Conservation (phyloP, 2,888 invertebrate genomes). For the Chesias legatella region DNA sequence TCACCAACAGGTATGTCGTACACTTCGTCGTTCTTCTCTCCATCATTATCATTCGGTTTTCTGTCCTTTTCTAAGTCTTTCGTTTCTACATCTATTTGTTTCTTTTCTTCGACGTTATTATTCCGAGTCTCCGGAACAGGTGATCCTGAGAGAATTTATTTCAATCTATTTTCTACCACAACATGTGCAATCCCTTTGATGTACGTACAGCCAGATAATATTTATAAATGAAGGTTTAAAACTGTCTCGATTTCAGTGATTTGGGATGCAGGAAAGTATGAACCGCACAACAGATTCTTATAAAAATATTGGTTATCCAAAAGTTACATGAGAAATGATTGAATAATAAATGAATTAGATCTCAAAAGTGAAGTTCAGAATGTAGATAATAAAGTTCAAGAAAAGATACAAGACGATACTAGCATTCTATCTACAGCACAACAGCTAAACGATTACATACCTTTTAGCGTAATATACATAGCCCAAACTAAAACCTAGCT, state of each 20-base stretch:
- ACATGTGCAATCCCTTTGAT: constrained; percentile 6
- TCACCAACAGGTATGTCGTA: constrained; percentile 76
- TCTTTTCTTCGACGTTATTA: constrained; percentile 62
- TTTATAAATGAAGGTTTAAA: no score
- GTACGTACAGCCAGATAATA: no score
- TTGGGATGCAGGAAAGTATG: neutral
- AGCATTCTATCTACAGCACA: constrained; percentile 30
- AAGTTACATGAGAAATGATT: no score
- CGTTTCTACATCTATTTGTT: constrained; percentile 48
- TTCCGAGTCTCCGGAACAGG: constrained; percentile 56
- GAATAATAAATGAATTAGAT: no score
- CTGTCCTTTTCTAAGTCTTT: constrained; percentile 51
- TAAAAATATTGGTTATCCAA: no score
- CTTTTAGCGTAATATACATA: no score
- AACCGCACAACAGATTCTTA: no score
- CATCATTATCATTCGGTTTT: constrained; percentile 43
- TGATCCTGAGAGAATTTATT: constrained; percentile 62
- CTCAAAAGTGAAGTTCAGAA: neutral
- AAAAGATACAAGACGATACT: constrained; percentile 10
- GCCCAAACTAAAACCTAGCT: no score
- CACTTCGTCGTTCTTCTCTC: constrained; percentile 60
- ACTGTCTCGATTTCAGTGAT: neutral
- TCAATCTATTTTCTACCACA: constrained; percentile 39
- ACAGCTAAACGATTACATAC: constrained; percentile 15
- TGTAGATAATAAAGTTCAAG: constrained; percentile 8